A percentile compares a stretch with the other conserved stretches of the same genome.
Evolutionary conservation across 2,797 vertebrate species (phyloP).

Genomic region (Ptychadena robeensis): DNA sequence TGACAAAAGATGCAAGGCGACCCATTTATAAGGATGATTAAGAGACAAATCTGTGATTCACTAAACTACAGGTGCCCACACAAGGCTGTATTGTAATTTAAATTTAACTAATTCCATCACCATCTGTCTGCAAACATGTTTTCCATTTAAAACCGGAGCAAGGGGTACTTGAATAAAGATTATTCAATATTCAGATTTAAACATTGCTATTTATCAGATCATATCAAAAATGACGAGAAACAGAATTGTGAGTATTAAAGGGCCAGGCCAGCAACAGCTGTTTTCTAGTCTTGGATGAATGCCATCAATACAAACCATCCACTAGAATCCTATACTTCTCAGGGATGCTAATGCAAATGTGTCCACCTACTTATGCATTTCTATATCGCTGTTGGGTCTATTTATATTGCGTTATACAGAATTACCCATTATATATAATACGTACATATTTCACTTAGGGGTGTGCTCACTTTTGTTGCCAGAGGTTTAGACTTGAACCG

Average conservation of each 20-base stretch:
- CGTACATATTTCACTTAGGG: too few relatives aligned
- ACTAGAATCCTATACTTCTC: neutral
- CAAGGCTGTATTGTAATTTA: conserved; percentile 45
- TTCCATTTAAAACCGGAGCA: conserved; percentile 29
- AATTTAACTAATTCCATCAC: conserved; percentile 56
- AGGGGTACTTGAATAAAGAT: conserved; percentile 33
- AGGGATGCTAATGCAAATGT: neutral
- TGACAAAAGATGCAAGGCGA: conserved; percentile 40
- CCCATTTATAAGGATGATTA: conserved; percentile 53
- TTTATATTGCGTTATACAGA: neutral
- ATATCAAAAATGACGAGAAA: neutral
- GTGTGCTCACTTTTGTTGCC: too few relatives aligned
- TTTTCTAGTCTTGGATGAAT: neutral
- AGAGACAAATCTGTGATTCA: conserved; percentile 57
- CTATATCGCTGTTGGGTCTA: neutral
- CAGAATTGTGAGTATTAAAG: neutral
- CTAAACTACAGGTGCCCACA: conserved; percentile 58
- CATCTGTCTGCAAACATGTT: conserved; percentile 57
- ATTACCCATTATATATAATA: too few relatives aligned
- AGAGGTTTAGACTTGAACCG: too few relatives aligned
- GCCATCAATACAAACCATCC: neutral
- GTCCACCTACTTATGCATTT: neutral
- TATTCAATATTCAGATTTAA: conserved; percentile 31
- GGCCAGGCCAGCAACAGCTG: neutral
- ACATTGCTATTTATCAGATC: neutral